Evolutionary conservation across 2,888 invertebrate species (phyloP), one percentile per base, ranked within the genome.

Genomic region (Lacanobia wlatinum): DNA sequence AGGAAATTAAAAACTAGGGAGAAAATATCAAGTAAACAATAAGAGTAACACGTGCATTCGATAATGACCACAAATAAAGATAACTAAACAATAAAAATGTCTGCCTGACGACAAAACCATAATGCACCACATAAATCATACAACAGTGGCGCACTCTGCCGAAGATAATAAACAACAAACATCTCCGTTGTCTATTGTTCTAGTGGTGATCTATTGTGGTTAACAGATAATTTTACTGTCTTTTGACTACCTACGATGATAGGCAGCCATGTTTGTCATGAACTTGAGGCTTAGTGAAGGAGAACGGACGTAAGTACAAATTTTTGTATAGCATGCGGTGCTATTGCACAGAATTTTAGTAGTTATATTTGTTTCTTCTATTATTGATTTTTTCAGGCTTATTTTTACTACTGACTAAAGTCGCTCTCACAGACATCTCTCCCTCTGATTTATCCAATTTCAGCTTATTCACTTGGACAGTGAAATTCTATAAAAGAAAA

Each of bases 151-250:
- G 53, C 53, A 28, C 62, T 78, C 52, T 64, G 18, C 69, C 34
- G 9, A 28, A n/a, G 6, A 59, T 53, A 76, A 70, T 81, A 76
- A 67, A 70, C 59, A 58, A 70, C 7, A 68, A 52, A 21, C 52
- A 28, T 18, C 9, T 21, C 14, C 1, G 46, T 78, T 75, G 76
- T 81, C 58, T 76, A 81, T 81, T 55, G 38, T 62, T 81, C 68
- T 63, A 69, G 63, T 69, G 62, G 58, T 46, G 16, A 72, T 67
- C 67, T 72, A 72, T 80, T 72, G 72, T 76, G 61, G 40, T 46
- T 60, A 53, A 76, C 66, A 80, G 23, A 76, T 66, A 53, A 66
- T 80, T 70, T 80, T 46, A 80, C 66, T 80, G 80, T 78, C 21
- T 50, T 23, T 66, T 43, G 40, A 59, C 18, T 55, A 46, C 58